Conservation (phyloP, 2,888 invertebrate genomes). For the Rhingia rostrata region DNA sequence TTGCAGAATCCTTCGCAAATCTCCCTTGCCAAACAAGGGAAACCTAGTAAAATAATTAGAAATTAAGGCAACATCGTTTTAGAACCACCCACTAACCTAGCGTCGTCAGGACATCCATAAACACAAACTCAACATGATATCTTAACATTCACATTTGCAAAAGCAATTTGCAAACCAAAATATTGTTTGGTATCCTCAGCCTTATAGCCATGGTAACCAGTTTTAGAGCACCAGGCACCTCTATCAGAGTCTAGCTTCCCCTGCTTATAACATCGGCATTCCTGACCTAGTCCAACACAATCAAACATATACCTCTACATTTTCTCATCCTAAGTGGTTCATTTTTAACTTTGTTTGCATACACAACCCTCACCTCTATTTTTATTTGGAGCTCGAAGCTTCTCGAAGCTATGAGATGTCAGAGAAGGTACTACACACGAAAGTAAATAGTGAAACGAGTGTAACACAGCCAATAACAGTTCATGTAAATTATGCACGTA, state of each 20-base stretch:
- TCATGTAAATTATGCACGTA: constrained; percentile 73
- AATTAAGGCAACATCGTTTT: not conserved
- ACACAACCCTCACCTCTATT: constrained; percentile 31
- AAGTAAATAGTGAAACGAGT: constrained; percentile 66
- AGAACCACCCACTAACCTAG: not conserved
- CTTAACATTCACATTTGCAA: not conserved
- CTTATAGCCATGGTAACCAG: constrained; percentile 21
- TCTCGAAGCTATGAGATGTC: not conserved
- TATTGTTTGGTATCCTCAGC: constrained; percentile 11
- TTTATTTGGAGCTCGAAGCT: constrained; percentile 26
- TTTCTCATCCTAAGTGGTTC: constrained; percentile 17
- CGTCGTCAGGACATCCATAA: not conserved
- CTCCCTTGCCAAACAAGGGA: not conserved
- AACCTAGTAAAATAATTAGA: constrained; percentile 46
- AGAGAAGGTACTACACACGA: constrained; percentile 28
- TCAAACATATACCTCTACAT: not conserved
- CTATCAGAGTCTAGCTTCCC: constrained; percentile 21
- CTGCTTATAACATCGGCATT: constrained; percentile 41
- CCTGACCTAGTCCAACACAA: constrained; percentile 67
- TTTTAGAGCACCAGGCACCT: constrained; percentile 28
- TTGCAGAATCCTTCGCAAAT: constrained; percentile 15
- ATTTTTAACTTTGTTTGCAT: constrained; percentile 32
- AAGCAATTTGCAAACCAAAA: constrained; percentile 30
- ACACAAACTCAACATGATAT: constrained; percentile 16
- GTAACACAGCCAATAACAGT: constrained; percentile 68